Evolutionary conservation across 1,140 invertebrate genomes (phyloP).

Genomic region (Trichonephila clavata): DNA sequence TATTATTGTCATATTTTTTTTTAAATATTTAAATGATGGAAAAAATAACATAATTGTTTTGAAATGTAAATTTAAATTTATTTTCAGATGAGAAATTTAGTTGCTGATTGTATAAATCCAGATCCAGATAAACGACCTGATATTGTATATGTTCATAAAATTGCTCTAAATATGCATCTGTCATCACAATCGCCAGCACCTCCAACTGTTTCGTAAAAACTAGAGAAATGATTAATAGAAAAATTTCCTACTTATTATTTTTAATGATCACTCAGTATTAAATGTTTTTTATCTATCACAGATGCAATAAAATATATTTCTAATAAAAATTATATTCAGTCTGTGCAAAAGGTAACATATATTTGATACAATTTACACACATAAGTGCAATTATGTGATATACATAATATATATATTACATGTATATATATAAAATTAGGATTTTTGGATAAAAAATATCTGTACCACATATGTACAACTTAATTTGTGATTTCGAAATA

Average conservation of each 20-base stretch:
- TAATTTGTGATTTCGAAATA: too few species aligned
- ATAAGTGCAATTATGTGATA: background rate
- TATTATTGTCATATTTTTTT: background rate
- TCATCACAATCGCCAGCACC: constrained; percentile 30
- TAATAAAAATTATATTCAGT: too few species aligned
- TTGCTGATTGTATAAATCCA: constrained; percentile 84
- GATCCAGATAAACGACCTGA: constrained; percentile 84
- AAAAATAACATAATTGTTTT: background rate
- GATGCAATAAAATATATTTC: too few species aligned
- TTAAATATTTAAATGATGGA: too few species aligned
- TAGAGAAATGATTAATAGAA: too few species aligned
- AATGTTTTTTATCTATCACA: too few species aligned
- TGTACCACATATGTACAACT: too few species aligned
- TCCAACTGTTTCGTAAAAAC: background rate
- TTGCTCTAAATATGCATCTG: constrained; percentile 80
- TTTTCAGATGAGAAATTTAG: constrained; percentile 83
- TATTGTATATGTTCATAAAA: constrained; percentile 82
- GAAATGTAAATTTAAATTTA: background rate
- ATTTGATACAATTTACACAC: background rate
- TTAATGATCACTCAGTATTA: too few species aligned
- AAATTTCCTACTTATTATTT: too few species aligned
- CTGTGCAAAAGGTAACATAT: background rate
- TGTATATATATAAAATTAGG: too few species aligned
- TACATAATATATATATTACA: background rate
- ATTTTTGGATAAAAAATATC: background rate